Base-by-base conservation (phyloP, 2,797 vertebrate genomes). In the Falco novaeseelandiae region DNA sequence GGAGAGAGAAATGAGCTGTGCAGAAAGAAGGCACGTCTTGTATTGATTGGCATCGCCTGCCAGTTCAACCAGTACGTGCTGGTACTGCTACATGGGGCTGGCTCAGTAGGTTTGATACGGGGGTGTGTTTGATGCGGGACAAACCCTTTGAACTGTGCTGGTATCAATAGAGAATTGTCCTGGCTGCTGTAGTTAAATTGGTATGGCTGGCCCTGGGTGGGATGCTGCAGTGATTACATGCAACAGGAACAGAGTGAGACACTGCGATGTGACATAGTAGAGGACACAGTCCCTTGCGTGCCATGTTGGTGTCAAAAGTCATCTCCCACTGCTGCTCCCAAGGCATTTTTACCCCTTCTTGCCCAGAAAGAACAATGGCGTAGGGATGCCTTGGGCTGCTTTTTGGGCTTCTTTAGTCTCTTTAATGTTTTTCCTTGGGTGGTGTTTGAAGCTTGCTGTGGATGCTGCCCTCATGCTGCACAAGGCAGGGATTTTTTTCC, bases 1-100 rank as follows among this genome's bases (percentile, higher is more conserved):
- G 74, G 62, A 91, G 95, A 67, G 86, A 95, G 90, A 95, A 95
- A 96, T 14, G 92, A 96, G 95, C 96, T 94, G 87, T 91, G 96
- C 92, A 91, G 11, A 87, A 48, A 70, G 90, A 51, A 93, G 63
- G 89, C 96, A 92, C 6, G 5, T 80, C 89, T 85, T 6, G 7
- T 89, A 66, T 91, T 2, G 8, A 71, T 51, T 77, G 79, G 89
- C 92, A 77, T 82, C 4, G 6, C 96, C 82, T 86, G 84, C 86
- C 90, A 77, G 83, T 78, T 73, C 48, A 72, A 54, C 90, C 92
- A 73, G 90, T 55, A 66, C 12, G 3, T 40, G 86, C 63, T 73
- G 96, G 88, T 51, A 5, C 86, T 61, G 93, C 89, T 36, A 63
- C 81, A 12, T 0, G 8, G 72, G 54, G 79, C 87, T 71, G 85